Evolutionary conservation across 2,113 vertebrate species (phyloP).

Genomic region (Nibea coibor): DNA sequence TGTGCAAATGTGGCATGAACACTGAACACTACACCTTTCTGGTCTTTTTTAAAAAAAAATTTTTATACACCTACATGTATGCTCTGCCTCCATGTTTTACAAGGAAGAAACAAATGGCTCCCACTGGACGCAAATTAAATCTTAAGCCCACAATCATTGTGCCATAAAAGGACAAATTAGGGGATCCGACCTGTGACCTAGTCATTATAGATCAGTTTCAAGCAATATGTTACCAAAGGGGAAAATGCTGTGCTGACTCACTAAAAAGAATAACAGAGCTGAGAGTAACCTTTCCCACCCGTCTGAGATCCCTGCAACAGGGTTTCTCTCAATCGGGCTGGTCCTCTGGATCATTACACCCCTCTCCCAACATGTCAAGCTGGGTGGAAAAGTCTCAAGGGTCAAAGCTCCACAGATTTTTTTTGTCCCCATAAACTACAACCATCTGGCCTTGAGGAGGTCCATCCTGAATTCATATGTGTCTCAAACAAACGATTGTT

Average conservation of each 20-base stretch:
- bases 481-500: constrained; percentile 44
- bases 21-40: neutral
- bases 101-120: neutral
- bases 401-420: constrained; percentile 63
- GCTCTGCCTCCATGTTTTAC: neutral
- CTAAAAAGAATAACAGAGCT: neutral
- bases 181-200: neutral
- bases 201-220: neutral
- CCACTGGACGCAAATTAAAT: neutral
- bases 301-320: constrained; percentile 5
- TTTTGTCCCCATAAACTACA: constrained; percentile 59
- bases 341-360: constrained; percentile 30
- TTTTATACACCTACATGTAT: neutral
- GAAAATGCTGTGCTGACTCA: constrained; percentile 2
- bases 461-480: constrained; percentile 28
- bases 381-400: constrained; percentile 42
- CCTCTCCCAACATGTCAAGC: constrained; percentile 21
- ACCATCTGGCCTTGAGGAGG: constrained; percentile 63
- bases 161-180: neutral
- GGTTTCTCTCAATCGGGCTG: neutral
- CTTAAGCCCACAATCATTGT: neutral
- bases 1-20: constrained; percentile 10
- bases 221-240: neutral
- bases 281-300: constrained; percentile 26
- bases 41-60: constrained; percentile 4